Percentiles rank a stretch among this genome's conserved stretches.
Conservation (phyloP, 2,888 invertebrate species). For the Pseudanteris insignis region DNA sequence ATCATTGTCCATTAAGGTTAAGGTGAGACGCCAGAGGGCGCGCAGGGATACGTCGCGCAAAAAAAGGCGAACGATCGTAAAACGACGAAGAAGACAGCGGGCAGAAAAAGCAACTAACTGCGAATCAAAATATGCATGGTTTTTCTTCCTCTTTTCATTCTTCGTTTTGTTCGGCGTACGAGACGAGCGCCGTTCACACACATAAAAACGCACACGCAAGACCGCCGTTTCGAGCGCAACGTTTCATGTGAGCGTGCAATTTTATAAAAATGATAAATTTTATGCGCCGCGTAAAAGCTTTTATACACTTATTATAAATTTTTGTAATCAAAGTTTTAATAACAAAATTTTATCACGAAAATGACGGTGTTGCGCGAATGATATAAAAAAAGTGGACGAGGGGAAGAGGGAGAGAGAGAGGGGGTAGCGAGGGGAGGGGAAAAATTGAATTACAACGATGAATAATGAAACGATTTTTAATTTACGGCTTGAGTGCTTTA, state of each 20-base stretch:
- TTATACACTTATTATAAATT: slow-evolving; percentile 24
- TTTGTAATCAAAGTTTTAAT: slow-evolving; percentile 24
- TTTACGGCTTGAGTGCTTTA: slow-evolving; percentile 2
- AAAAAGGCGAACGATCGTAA: slow-evolving; percentile 18
- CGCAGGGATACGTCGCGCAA: too few relatives aligned
- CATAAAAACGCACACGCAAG: too few relatives aligned
- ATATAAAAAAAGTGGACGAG: slow-evolving; percentile 10
- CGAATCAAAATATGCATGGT: too few relatives aligned
- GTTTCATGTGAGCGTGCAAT: slow-evolving; percentile 9
- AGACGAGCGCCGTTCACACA: too few relatives aligned
- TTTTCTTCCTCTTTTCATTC: too few relatives aligned
- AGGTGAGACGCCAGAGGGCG: slow-evolving; percentile 11
- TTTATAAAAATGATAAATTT: slow-evolving; percentile 18
- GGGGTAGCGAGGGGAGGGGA: too few relatives aligned
- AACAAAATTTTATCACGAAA: slow-evolving; percentile 25
- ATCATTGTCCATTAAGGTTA: slow-evolving; percentile 22
- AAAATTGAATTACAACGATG: slow-evolving; percentile 16
- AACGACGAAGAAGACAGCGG: slow-evolving; percentile 10
- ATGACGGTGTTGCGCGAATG: slow-evolving; percentile 4
- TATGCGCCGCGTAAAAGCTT: slow-evolving; percentile 14
- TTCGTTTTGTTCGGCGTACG: too few relatives aligned
- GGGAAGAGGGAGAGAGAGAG: too few relatives aligned
- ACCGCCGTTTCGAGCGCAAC: too few relatives aligned
- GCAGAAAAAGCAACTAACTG: slow-evolving; percentile 6
- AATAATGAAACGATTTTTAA: slow-evolving; percentile 18